A percentile compares a stretch with the other conserved stretches of the same genome.
Evolutionary conservation across 1,140 invertebrate species (phyloP).

Genomic region (Venustaconcha ellipsiformis): DNA sequence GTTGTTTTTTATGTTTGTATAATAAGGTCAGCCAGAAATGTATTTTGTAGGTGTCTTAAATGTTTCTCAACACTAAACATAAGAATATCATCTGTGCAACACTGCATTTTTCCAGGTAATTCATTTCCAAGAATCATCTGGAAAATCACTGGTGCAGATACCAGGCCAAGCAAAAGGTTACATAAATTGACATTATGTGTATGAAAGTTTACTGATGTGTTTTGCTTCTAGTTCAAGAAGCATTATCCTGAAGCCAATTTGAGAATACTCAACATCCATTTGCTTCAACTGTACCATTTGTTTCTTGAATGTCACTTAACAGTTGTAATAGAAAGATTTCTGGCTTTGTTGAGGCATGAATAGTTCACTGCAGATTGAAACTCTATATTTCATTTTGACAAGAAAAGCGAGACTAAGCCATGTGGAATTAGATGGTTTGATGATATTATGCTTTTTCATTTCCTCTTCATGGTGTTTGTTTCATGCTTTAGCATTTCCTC

Average conservation of each 20-base stretch:
- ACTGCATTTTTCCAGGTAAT: too few species aligned
- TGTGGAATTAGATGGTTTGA: constrained; percentile 10
- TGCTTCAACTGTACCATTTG: constrained; percentile 26
- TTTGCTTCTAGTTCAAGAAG: constrained; percentile 22
- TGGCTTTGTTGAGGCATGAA: constrained; percentile 28
- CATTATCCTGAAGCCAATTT: constrained; percentile 33
- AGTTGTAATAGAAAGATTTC: constrained; percentile 16
- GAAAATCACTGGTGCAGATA: too few species aligned
- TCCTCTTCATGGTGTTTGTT: not conserved
- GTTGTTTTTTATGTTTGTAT: too few species aligned
- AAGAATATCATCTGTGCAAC: too few species aligned
- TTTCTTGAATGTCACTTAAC: constrained; percentile 39
- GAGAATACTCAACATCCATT: constrained; percentile 19
- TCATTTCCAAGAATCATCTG: too few species aligned
- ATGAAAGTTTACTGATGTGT: constrained; percentile 40
- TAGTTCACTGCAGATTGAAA: constrained; percentile 38
- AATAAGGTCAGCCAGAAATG: too few species aligned
- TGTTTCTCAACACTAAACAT: too few species aligned
- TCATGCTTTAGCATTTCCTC: too few species aligned
- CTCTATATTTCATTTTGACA: constrained; percentile 38
- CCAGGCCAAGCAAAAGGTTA: too few species aligned
- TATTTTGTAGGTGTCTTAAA: too few species aligned
- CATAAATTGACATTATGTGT: too few species aligned
- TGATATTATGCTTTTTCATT: constrained; percentile 33
- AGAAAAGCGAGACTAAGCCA: constrained; percentile 34